Conservation (phyloP, 2,113 vertebrate genomes). For the Neodontobutis hainanensis region DNA sequence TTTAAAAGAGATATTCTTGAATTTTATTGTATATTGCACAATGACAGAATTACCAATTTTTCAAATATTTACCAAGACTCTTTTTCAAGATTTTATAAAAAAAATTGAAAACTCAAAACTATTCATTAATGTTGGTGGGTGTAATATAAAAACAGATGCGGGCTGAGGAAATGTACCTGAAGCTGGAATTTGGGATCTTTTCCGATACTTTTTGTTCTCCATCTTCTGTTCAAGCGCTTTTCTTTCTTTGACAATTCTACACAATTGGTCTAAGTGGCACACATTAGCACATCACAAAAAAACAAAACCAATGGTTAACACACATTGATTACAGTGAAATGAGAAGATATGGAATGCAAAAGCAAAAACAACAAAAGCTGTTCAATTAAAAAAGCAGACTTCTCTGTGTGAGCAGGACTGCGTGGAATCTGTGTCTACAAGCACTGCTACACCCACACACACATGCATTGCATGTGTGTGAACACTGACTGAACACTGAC, state of each 20-base stretch:
- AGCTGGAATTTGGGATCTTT: slow-evolving; percentile 99
- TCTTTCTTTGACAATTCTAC: slow-evolving; percentile 99
- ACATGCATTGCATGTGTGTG: slow-evolving; percentile 9
- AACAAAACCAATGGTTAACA: slow-evolving; percentile 42
- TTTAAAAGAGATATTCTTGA: too few relatives aligned
- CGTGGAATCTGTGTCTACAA: not conserved
- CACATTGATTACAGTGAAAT: slow-evolving; percentile 49
- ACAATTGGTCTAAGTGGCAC: slow-evolving; percentile 94
- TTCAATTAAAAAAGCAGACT: slow-evolving; percentile 22
- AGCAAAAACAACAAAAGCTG: slow-evolving; percentile 11
- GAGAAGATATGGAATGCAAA: slow-evolving; percentile 11
- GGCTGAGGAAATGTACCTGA: slow-evolving; percentile 85
- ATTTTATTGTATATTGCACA: too few relatives aligned
- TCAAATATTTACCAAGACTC: too few relatives aligned
- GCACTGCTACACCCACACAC: slow-evolving; percentile 2
- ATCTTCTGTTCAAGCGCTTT: slow-evolving; percentile 97
- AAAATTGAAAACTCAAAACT: not conserved
- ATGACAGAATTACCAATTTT: too few relatives aligned
- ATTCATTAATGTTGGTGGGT: slow-evolving; percentile 10
- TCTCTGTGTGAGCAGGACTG: not conserved
- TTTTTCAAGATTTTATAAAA: too few relatives aligned
- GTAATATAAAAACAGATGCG: not conserved
- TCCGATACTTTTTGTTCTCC: slow-evolving; percentile 99
- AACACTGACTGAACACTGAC: too few relatives aligned
- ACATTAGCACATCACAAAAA: slow-evolving; percentile 61